Evolutionary conservation across 2,888 invertebrate genomes (phyloP).

Genomic region (Epinotia bilunana): DNA sequence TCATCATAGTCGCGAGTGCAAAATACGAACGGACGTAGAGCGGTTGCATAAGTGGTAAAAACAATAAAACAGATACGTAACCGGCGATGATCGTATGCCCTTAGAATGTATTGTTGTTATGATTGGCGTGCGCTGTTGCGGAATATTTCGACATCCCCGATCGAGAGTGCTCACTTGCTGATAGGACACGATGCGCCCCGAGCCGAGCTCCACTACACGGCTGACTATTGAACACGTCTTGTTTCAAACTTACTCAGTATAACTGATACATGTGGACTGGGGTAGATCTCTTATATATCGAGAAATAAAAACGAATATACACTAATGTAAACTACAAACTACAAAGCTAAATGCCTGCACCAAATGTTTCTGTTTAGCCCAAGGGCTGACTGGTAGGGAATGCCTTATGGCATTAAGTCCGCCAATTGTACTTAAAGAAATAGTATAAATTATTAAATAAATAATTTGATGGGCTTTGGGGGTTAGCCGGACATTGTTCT

Average conservation of each 20-base stretch:
- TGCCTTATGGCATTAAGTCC: no score
- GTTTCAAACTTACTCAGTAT: not conserved
- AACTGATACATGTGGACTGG: not conserved
- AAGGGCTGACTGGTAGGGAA: no score
- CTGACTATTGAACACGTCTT: not conserved
- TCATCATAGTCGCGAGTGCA: slow-evolving; percentile 57
- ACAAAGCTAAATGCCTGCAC: no score
- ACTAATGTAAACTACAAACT: no score
- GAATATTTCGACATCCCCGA: slow-evolving; percentile 36
- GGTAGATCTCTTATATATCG: not conserved
- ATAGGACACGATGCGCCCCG: not conserved
- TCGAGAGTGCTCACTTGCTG: slow-evolving; percentile 26
- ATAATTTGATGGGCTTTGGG: no score
- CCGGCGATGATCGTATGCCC: slow-evolving; percentile 59
- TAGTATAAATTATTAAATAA: no score
- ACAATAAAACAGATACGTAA: slow-evolving; percentile 52
- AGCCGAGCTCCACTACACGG: not conserved
- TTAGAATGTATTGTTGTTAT: slow-evolving; percentile 47
- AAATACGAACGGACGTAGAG: slow-evolving; percentile 55
- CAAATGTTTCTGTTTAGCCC: no score
- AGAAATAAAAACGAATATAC: not conserved
- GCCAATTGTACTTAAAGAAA: no score
- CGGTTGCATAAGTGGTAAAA: slow-evolving; percentile 45
- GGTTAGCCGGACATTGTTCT: no score
- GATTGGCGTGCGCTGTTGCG: slow-evolving; percentile 24